Evolutionary conservation across 1,140 invertebrate genomes (phyloP).

Genomic region (Stegodyphus mimosarum): DNA sequence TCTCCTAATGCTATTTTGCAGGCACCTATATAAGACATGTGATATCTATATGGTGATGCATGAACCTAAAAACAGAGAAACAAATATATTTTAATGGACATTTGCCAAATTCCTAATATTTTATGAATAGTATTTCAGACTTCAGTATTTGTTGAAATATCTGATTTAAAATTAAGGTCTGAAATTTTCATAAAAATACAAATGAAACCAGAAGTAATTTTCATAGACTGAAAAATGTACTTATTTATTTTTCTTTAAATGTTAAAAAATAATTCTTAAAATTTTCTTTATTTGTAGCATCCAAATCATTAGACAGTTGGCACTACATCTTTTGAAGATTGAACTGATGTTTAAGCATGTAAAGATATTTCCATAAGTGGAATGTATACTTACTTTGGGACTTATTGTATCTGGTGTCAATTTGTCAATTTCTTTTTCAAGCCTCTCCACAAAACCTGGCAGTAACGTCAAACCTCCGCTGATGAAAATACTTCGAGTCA

Average conservation of each 20-base stretch:
- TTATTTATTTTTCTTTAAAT: too few relatives aligned
- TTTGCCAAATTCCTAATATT: background rate
- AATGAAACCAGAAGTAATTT: too few relatives aligned
- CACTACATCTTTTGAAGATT: too few relatives aligned
- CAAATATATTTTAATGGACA: background rate
- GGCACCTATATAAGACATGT: conserved; percentile 75
- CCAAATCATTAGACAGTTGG: too few relatives aligned
- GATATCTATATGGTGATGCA: conserved; percentile 73
- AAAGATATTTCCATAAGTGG: too few relatives aligned
- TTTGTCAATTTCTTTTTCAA: conserved; percentile 73
- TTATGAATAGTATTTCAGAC: background rate
- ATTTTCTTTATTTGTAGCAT: too few relatives aligned
- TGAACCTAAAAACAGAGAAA: conserved; percentile 70
- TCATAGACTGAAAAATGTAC: too few relatives aligned
- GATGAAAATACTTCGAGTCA: conserved; percentile 70
- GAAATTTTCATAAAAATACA: too few relatives aligned
- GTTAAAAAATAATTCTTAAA: too few relatives aligned
- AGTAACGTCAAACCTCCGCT: conserved; percentile 73
- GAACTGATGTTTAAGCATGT: too few relatives aligned
- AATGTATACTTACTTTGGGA: conserved; percentile 71
- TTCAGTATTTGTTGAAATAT: too few relatives aligned
- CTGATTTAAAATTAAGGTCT: too few relatives aligned
- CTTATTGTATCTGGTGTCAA: conserved; percentile 73
- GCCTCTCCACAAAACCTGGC: conserved; percentile 74
- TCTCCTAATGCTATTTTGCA: conserved; percentile 71